Evolutionary conservation across 2,888 invertebrate genomes (phyloP).

Genomic region (Minunthozetes semirufus): DNA sequence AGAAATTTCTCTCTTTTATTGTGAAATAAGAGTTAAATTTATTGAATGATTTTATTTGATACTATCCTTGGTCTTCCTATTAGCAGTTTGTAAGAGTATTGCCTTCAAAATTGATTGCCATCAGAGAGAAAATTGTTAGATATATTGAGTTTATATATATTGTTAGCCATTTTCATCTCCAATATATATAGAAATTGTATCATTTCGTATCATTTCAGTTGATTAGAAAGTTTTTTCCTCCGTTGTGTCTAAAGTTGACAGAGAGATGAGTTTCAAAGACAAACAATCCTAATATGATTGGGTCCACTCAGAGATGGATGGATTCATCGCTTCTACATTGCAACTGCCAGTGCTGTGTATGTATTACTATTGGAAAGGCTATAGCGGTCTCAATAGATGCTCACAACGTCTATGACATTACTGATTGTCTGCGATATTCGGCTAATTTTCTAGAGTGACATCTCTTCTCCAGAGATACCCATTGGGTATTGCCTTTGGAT

Average conservation of each 20-base stretch:
- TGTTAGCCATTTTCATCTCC: not conserved
- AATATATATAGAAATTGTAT: not conserved
- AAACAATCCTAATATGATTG: conserved; percentile 28
- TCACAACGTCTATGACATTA: conserved; percentile 9
- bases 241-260: conserved; percentile 10
- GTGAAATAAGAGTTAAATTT: not conserved
- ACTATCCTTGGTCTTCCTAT: not conserved
- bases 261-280: conserved; percentile 13
- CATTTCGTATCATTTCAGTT: conserved; percentile 21
- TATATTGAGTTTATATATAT: conserved; percentile 11
- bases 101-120: not conserved
- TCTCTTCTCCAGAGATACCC: conserved; percentile 25
- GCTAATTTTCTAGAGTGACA: conserved; percentile 28
- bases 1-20: not conserved
- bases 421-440: conserved; percentile 11
- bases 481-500: conserved; percentile 5
- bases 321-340: not conserved
- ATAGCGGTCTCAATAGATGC: not conserved
- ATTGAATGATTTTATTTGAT: conserved; percentile 10
- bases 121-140: not conserved
- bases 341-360: not conserved
- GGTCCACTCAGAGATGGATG: conserved; percentile 25
- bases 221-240: conserved; percentile 23
- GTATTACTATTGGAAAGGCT: not conserved
- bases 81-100: not conserved